Base-by-base conservation (phyloP, 2,888 invertebrate genomes). In the Drosophila bunnanda region DNA sequence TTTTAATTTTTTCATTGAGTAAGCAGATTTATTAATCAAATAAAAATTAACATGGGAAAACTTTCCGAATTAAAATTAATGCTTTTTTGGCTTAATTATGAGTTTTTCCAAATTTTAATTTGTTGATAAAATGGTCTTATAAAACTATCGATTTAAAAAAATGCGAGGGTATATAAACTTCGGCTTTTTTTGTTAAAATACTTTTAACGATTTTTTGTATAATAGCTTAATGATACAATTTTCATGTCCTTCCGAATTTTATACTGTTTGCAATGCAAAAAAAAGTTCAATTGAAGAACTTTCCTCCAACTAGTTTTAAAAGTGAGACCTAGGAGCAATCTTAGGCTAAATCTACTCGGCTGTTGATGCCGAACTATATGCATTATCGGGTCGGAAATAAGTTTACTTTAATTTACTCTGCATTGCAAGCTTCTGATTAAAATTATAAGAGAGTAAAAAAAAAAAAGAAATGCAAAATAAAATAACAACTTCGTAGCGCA, bases 401-500 rank as follows among this genome's bases (percentile, higher is more conserved):
- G 15, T 15, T 9, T 15, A n/a, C n/a, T n/a, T n/a, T n/a, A n/a
- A n/a, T 15, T 44, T 15, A 15, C 25, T 25, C 5, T 15, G 22
- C 25, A 15, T 44, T 44, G 15, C 25, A 15, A 25, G 25, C 46
- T n/a, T 46, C 17, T 28, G 7, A 30, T 17, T 28, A 3, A 46
- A 30, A 17, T 28, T 30, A n/a, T 28, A 30, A 17, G 12, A n/a
- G 28, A 30, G 46, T 28, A 22, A 12, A 20, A 48, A 32, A 28
- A 15, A 7, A 17, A 41, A 41, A 8, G 17, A 41, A 41, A 25
- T 20, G 13, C 34, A 34, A 22, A 53, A 53, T 30, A 32, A 53
- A 38, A 54, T 54, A 43, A 58, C 32, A 67, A 38, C 25, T 28
- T 10, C 17, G 55, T 46, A 34, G 9, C 30, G 30, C 62, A 41